phyloP scores from a whole-genome alignment of 2,888 invertebrate genomes.

The Adineta ricciae region DNA sequence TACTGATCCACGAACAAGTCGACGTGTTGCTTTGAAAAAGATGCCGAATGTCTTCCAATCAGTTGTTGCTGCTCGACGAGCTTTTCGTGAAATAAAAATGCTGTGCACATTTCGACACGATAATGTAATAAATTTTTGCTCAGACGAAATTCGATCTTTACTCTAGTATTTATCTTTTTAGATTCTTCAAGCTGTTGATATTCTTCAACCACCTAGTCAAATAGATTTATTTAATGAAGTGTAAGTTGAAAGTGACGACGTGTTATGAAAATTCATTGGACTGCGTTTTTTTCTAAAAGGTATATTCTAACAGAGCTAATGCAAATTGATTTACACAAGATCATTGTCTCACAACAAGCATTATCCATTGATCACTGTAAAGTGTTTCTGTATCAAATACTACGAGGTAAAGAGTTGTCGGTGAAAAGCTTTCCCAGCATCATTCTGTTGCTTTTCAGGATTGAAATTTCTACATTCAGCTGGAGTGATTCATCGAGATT shows the following conservation, averaged over 20 bases:
- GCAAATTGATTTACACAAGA: conserved; percentile 98
- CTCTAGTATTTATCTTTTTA: conserved; percentile 53
- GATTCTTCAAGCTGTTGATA: conserved; percentile 94
- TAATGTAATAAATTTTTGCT: conserved; percentile 62
- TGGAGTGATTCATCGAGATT: conserved; percentile 91
- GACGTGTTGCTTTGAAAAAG: conserved; percentile 95
- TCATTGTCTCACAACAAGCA: conserved; percentile 97
- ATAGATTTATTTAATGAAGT: conserved; percentile 58
- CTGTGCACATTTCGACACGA: conserved; percentile 98
- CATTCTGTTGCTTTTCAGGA: not conserved
- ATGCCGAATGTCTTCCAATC: conserved; percentile 99
- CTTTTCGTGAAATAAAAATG: conserved; percentile 97
- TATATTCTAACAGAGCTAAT: conserved; percentile 98
- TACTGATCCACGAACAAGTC: conserved; percentile 94
- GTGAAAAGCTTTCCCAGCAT: no score
- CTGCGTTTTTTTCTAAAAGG: conserved; percentile 37
- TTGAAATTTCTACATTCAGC: conserved; percentile 96
- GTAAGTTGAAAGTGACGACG: not conserved
- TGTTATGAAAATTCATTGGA: not conserved
- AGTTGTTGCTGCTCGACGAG: conserved; percentile 92
- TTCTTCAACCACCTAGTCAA: conserved; percentile 84
- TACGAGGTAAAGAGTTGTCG: conserved; percentile 82
- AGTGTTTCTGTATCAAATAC: conserved; percentile 99
- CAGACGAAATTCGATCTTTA: not conserved
- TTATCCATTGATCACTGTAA: conserved; percentile 98